These are phyloP conservation scores for Morbakka virulenta DNA, from an alignment of 30 jellyfish, hydroid and myxozoan genomes.

Conservation along the genomic window DNA sequence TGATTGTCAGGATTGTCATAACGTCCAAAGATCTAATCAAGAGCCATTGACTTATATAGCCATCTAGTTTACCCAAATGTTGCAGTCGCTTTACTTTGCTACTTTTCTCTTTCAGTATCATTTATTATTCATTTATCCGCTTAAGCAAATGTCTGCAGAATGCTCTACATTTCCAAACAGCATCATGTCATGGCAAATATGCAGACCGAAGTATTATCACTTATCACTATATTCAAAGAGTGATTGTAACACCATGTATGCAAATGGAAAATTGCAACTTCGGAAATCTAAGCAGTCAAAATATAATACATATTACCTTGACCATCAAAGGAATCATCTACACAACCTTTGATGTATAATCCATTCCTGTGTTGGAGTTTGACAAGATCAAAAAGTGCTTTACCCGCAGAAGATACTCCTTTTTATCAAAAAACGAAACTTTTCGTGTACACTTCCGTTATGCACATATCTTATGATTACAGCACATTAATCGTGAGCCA, in stretches of 20 bases:
- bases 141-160: slow-evolving; percentile 22
- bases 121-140: slow-evolving; percentile 28
- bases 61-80: slow-evolving; percentile 39
- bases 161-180: slow-evolving; percentile 20
- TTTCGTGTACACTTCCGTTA: slow-evolving; percentile 22
- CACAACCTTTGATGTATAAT: slow-evolving; percentile 23
- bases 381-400: slow-evolving; percentile 17
- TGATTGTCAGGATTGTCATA: slow-evolving; percentile 4
- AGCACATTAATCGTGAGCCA: slow-evolving; percentile 28
- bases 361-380: neutral
- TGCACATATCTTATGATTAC: slow-evolving; percentile 5
- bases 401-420: slow-evolving; percentile 1
- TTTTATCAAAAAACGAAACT: slow-evolving; percentile 1
- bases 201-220: slow-evolving; percentile 20
- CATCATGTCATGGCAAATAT: slow-evolving; percentile 19
- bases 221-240: slow-evolving; percentile 10
- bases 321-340: slow-evolving; percentile 39
- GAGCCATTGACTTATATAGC: slow-evolving; percentile 40
- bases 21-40: slow-evolving; percentile 23
- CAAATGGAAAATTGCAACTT: slow-evolving; percentile 25
- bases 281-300: slow-evolving; percentile 6
- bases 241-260: slow-evolving; percentile 51
- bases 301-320: slow-evolving; percentile 25
- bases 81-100: slow-evolving; percentile 17
- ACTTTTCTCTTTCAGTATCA: slow-evolving; percentile 8